phyloP scores from a whole-genome alignment of 2,797 vertebrate genomes.

The Enteromius unitaeniatus region DNA sequence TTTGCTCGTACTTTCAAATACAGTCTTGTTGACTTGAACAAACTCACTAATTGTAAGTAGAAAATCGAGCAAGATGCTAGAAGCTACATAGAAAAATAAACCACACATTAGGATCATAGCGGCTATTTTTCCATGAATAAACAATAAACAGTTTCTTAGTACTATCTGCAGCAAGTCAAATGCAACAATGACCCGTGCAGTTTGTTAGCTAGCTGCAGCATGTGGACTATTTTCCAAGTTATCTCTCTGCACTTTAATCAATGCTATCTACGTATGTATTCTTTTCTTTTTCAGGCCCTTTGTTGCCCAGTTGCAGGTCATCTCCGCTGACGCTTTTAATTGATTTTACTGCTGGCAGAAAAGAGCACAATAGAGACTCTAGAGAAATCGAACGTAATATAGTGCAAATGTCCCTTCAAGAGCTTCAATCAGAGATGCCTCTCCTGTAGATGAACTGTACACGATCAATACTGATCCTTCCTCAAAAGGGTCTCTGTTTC shows the following conservation, averaged over 20 bases:
- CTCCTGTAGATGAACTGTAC: constrained; percentile 27
- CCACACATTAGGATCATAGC: neutral
- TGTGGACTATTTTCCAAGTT: constrained; percentile 1
- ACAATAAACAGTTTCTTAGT: neutral
- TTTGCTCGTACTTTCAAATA: neutral
- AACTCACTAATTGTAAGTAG: neutral
- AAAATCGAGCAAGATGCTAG: neutral
- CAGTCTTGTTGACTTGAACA: neutral
- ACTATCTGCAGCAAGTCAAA: neutral
- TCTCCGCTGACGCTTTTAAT: constrained; percentile 52
- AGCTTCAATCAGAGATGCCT: constrained; percentile 48
- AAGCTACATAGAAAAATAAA: neutral
- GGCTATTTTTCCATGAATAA: neutral
- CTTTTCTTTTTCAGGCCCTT: constrained; percentile 19
- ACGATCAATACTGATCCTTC: constrained; percentile 38
- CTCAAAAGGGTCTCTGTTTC: constrained; percentile 1
- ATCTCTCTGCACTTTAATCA: constrained; percentile 18
- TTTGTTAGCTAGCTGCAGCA: constrained; percentile 13
- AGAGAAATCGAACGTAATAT: constrained; percentile 55
- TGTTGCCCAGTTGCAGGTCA: constrained; percentile 19
- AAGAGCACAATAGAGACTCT: constrained; percentile 48
- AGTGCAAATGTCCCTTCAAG: constrained; percentile 53
- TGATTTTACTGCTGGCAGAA: constrained; percentile 56
- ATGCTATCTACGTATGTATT: constrained; percentile 27
- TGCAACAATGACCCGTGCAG: neutral